Conservation (phyloP, 2,888 invertebrate genomes). For the Cremastobaeus sp. region DNA sequence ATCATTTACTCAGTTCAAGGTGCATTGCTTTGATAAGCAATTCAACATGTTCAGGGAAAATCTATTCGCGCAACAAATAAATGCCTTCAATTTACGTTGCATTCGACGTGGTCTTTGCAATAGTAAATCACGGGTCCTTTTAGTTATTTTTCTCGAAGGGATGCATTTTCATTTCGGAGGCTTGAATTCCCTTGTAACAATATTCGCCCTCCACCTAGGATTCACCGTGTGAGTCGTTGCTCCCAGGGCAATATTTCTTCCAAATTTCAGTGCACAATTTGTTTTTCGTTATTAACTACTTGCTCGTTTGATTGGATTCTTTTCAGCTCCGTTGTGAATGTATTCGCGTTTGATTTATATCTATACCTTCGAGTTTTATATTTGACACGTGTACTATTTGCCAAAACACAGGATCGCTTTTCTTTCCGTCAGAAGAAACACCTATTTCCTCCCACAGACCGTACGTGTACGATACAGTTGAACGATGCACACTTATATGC, state of each 20-base stretch:
- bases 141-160: too few species aligned
- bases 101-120: too few species aligned
- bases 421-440: slow-evolving; percentile 55
- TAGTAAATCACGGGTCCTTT: too few species aligned
- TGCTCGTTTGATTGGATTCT: slow-evolving; percentile 4
- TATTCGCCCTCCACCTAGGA: too few species aligned
- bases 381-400: slow-evolving; percentile 47
- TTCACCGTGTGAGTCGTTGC: too few species aligned
- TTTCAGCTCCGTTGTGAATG: background rate
- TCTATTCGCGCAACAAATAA: slow-evolving; percentile 20
- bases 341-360: slow-evolving; percentile 33
- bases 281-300: too few species aligned
- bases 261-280: too few species aligned
- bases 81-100: slow-evolving; percentile 5
- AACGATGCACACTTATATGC: slow-evolving; percentile 45
- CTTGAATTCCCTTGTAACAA: too few species aligned
- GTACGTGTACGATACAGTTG: slow-evolving; percentile 36
- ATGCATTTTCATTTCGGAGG: too few species aligned
- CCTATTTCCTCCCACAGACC: slow-evolving; percentile 35
- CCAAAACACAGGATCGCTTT: slow-evolving; percentile 28
- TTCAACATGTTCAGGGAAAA: slow-evolving; percentile 27
- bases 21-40: slow-evolving; percentile 8
- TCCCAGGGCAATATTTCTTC: too few species aligned
- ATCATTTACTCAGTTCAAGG: slow-evolving; percentile 36
- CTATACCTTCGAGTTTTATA: slow-evolving; percentile 43